Percentiles rank a stretch among this genome's conserved stretches.
These are phyloP conservation scores for Sitta europaea DNA, from an alignment of 2,113 vertebrate genomes.

Conservation along the genomic window DNA sequence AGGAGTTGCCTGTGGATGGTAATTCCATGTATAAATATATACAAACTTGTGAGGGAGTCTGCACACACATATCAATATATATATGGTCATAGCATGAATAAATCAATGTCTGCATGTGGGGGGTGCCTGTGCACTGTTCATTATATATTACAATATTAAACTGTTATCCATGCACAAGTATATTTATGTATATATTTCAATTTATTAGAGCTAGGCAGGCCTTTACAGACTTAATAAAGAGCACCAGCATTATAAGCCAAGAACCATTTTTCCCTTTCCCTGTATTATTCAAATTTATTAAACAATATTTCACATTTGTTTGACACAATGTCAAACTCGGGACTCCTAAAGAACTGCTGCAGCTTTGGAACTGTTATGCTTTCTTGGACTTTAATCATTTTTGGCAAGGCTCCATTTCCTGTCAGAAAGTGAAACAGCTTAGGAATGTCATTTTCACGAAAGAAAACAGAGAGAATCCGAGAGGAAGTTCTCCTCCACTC, in stretches of 20 bases:
- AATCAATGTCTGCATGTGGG: constrained; percentile 14
- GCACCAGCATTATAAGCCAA: constrained; percentile 72
- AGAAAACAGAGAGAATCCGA: constrained; percentile 99
- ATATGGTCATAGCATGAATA: neutral
- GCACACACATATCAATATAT: neutral
- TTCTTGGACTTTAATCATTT: constrained; percentile 96
- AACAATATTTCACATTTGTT: constrained; percentile 92
- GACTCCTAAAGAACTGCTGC: constrained; percentile 83
- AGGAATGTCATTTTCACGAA: constrained; percentile 99
- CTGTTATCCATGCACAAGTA: constrained; percentile 67
- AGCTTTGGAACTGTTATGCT: constrained; percentile 87
- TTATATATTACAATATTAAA: constrained; percentile 63
- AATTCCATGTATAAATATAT: neutral
- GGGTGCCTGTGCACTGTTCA: neutral
- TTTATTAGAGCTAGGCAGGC: constrained; percentile 75
- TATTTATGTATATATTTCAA: constrained; percentile 81
- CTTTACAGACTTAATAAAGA: constrained; percentile 75
- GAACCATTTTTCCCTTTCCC: constrained; percentile 77
- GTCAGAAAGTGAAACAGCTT: constrained; percentile 98
- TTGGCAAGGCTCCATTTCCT: constrained; percentile 95
- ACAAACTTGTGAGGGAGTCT: neutral
- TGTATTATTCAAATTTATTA: constrained; percentile 89
- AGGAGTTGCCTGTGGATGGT: neutral
- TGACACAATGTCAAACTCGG: constrained; percentile 87
- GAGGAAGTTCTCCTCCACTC: constrained; percentile 97